Evolutionary conservation across 2,888 invertebrate genomes (phyloP).

Genomic region (Zaprionus obscuricornis): DNA sequence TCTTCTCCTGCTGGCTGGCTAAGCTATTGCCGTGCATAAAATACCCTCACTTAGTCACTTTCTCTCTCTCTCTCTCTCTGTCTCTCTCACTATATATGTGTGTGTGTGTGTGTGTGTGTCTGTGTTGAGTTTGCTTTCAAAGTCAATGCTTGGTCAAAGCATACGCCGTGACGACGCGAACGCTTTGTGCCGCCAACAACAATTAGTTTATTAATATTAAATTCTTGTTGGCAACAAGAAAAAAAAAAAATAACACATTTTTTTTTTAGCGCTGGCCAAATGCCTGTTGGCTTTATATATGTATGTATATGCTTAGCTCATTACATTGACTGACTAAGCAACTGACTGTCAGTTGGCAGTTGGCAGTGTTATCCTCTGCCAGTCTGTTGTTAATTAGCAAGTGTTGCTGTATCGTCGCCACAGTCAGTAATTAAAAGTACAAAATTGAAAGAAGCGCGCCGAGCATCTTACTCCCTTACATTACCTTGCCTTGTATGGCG

Average conservation of each 20-base stretch:
- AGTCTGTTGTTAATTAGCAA: constrained; percentile 57
- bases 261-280: constrained; percentile 16
- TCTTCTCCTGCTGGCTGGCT: no score
- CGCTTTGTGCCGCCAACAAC: constrained; percentile 53
- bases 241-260: no score
- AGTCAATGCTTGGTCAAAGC: constrained; percentile 25
- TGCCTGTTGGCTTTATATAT: no score
- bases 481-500: no score
- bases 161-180: not conserved
- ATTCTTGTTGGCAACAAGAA: no score
- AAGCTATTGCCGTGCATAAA: no score
- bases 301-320: constrained; percentile 52
- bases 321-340: constrained; percentile 24
- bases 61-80: no score
- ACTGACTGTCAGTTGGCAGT: not conserved
- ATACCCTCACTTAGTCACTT: no score
- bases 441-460: constrained; percentile 32
- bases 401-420: constrained; percentile 27
- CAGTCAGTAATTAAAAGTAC: constrained; percentile 58
- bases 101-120: constrained; percentile 3
- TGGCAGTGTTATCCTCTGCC: constrained; percentile 5
- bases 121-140: constrained; percentile 7
- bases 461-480: no score
- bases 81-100: not conserved
- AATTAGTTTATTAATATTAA: constrained; percentile 74